Evolutionary conservation across 2,113 vertebrate genomes (phyloP).

Genomic region (Cryptoleucopteryx plumbea): DNA sequence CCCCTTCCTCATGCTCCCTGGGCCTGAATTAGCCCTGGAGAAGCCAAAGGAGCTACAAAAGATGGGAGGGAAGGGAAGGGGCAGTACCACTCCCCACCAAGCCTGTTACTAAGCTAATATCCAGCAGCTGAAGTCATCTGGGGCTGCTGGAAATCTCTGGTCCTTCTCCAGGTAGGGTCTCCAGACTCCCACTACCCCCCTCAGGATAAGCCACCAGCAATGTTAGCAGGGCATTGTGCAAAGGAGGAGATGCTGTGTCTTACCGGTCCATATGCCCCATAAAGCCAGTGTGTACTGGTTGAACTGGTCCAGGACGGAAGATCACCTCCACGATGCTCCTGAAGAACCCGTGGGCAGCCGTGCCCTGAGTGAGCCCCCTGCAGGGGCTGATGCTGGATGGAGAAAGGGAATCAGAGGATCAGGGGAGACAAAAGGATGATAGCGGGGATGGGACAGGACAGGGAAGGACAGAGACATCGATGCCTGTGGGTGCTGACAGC

Average conservation of each 20-base stretch:
- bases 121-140: background rate
- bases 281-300: background rate
- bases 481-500: rapidly evolving
- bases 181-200: background rate
- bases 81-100: background rate
- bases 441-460: rapidly evolving
- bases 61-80: background rate
- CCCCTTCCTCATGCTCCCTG: rapidly evolving
- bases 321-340: rapidly evolving
- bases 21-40: background rate
- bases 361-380: rapidly evolving
- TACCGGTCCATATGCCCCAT: rapidly evolving
- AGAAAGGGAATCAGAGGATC: background rate
- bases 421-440: rapidly evolving
- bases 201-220: background rate
- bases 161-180: background rate
- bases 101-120: background rate
- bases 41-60: background rate
- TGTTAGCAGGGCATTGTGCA: rapidly evolving
- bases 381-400: background rate
- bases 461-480: rapidly evolving
- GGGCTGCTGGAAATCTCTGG: background rate
- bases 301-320: background rate
- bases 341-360: rapidly evolving
- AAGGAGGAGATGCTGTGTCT: rapidly evolving